phyloP scores from a whole-genome alignment of 2,888 invertebrate genomes.

The Clepsis dumicolana region DNA sequence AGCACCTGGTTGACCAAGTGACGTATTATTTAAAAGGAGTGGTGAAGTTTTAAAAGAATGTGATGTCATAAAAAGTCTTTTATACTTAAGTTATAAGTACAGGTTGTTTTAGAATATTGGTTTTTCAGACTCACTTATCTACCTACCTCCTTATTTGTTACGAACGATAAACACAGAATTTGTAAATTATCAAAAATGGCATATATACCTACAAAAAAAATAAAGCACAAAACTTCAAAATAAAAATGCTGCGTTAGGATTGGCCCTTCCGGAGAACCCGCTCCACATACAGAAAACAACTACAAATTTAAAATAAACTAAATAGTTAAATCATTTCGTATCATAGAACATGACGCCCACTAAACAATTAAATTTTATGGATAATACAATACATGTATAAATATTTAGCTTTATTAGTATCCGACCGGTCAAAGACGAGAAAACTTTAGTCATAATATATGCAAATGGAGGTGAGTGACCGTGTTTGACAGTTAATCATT shows the following conservation, averaged over 20 bases:
- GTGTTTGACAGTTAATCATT: constrained; percentile 27
- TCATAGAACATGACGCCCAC: not conserved
- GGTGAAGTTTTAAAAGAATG: not conserved
- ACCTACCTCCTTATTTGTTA: too few species aligned
- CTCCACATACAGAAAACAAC: too few species aligned
- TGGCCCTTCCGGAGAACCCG: too few species aligned
- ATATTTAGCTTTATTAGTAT: constrained; percentile 14
- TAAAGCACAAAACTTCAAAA: too few species aligned
- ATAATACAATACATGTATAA: not conserved
- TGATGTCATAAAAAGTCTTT: too few species aligned
- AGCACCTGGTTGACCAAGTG: not conserved
- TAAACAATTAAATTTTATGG: constrained; percentile 8
- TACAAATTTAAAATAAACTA: not conserved
- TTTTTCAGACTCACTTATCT: too few species aligned
- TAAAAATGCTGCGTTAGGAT: too few species aligned
- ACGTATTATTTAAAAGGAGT: not conserved
- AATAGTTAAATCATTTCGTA: not conserved
- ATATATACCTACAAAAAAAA: not conserved
- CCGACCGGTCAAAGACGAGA: not conserved
- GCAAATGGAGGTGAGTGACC: constrained; percentile 19
- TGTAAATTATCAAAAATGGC: not conserved
- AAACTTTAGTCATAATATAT: constrained; percentile 16
- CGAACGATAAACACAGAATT: too few species aligned
- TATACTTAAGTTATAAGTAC: too few species aligned
- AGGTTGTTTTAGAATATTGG: too few species aligned